These are phyloP conservation scores for Arion vulgaris DNA, from an alignment of 1,140 invertebrate genomes.

Conservation along the genomic window DNA sequence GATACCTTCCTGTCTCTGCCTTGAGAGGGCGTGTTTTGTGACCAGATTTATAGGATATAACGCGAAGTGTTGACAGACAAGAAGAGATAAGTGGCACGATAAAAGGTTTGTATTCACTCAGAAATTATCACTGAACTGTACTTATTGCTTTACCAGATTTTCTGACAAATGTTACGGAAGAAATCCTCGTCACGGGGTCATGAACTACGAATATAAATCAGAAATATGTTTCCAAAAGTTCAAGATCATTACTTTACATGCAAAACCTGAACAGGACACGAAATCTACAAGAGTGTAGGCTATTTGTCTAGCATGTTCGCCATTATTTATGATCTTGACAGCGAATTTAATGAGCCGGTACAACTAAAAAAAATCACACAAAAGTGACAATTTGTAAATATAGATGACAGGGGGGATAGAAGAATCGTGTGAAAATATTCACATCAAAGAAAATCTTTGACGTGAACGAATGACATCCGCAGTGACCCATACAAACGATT, in stretches of 20 bases:
- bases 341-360: background rate
- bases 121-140: background rate
- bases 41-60: constrained; percentile 19
- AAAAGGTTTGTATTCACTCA: background rate
- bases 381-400: background rate
- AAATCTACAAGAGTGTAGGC: background rate
- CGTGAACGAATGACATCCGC: background rate
- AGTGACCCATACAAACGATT: background rate
- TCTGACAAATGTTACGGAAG: background rate
- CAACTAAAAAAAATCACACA: background rate
- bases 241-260: background rate
- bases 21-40: background rate
- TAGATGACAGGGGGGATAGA: background rate
- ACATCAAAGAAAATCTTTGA: background rate
- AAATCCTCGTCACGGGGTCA: background rate
- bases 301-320: background rate
- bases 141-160: background rate
- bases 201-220: background rate
- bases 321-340: background rate
- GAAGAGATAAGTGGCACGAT: constrained; percentile 19
- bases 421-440: background rate
- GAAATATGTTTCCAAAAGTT: background rate
- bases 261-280: background rate
- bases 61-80: constrained; percentile 7
- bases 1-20: background rate